These are phyloP conservation scores for Thunnus albacares DNA, from an alignment of 2,797 vertebrate genomes.

Conservation along the genomic window DNA sequence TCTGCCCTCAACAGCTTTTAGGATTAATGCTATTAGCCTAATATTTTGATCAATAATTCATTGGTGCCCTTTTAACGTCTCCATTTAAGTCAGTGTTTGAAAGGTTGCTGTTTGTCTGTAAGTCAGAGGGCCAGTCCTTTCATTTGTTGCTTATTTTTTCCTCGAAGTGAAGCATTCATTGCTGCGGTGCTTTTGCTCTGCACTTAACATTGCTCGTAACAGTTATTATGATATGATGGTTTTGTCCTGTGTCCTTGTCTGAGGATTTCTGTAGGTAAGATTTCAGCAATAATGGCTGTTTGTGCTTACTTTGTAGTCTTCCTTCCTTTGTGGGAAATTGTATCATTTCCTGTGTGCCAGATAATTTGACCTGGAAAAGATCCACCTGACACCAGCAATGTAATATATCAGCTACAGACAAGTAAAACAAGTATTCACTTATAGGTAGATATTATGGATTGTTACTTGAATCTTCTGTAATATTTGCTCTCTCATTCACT, in stretches of 20 bases:
- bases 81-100: conserved; percentile 25
- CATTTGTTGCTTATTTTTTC: conserved; percentile 4
- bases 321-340: not conserved
- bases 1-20: conserved; percentile 48
- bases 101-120: not conserved
- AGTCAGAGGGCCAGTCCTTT: not conserved
- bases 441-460: not conserved
- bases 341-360: conserved; percentile 9
- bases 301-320: not conserved
- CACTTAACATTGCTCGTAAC: not conserved
- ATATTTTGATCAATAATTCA: conserved; percentile 76
- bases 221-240: not conserved
- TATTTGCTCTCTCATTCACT: not conserved
- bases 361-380: not conserved
- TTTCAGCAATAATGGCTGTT: not conserved
- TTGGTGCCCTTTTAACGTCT: conserved; percentile 61
- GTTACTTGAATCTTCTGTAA: not conserved
- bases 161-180: no score
- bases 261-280: not conserved
- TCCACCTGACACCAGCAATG: not conserved
- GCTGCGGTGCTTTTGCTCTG: not conserved
- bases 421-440: not conserved
- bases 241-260: not conserved
- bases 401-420: not conserved
- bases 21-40: conserved; percentile 52